phyloP scores from a whole-genome alignment of 92 coral and sea anemone genomes.

The Palythoa heliodiscus region DNA sequence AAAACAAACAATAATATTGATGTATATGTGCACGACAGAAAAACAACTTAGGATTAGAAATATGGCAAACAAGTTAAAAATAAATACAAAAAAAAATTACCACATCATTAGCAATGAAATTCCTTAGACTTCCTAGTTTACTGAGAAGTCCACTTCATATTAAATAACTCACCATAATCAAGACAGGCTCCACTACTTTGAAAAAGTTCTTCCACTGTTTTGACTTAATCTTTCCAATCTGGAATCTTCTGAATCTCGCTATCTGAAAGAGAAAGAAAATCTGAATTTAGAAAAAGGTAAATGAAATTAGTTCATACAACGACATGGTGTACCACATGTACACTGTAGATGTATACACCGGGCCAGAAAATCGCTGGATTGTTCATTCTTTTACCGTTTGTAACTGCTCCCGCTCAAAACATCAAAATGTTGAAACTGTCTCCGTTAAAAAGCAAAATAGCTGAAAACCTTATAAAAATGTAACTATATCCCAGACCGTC shows the following conservation, averaged over 20 bases:
- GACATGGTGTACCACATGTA: background rate
- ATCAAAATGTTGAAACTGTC: no score
- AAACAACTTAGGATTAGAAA: background rate
- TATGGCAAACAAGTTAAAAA: background rate
- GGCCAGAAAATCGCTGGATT: no score
- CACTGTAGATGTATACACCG: no score
- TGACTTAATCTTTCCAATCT: constrained; percentile 77
- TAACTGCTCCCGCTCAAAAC: no score
- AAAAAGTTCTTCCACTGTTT: constrained; percentile 88
- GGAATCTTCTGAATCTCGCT: constrained; percentile 89
- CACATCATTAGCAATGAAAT: no score
- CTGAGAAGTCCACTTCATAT: background rate
- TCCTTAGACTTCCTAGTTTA: no score
- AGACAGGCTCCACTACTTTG: constrained; percentile 78
- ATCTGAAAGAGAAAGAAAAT: constrained; percentile 58
- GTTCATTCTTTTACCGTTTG: no score
- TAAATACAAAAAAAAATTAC: no score
- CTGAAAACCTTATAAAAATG: no score
- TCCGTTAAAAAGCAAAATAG: no score
- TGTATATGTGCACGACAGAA: background rate
- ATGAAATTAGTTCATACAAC: background rate
- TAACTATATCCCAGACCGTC: no score
- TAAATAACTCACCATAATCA: constrained; percentile 76
- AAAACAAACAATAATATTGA: background rate
- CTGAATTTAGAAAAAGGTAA: background rate